These are phyloP conservation scores for Andinoacara biseriatus DNA, from an alignment of 2,113 vertebrate genomes.

Conservation along the genomic window DNA sequence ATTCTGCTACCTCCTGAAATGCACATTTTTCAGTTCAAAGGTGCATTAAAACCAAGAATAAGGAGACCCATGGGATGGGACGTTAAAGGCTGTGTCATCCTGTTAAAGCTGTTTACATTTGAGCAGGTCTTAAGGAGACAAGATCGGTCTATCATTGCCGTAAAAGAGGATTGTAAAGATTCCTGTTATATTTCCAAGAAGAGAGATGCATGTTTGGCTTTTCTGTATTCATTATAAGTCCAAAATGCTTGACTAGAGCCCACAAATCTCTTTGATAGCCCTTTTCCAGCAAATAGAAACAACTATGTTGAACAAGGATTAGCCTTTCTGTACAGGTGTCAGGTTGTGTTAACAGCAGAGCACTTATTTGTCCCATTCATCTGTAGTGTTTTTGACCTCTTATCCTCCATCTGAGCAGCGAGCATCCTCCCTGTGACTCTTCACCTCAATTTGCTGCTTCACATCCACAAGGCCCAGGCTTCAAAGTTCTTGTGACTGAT, in stretches of 20 bases:
- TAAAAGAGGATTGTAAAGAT: background rate
- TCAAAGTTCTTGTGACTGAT: constrained; percentile 64
- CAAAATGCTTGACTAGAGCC: constrained; percentile 4
- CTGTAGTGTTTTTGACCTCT: constrained; percentile 66
- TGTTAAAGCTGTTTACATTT: constrained; percentile 60
- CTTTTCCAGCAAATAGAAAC: constrained; percentile 34
- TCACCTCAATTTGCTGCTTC: constrained; percentile 73
- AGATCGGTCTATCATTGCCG: constrained; percentile 1
- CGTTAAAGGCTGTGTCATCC: constrained; percentile 57
- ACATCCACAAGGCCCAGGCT: constrained; percentile 48
- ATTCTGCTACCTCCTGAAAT: constrained; percentile 47
- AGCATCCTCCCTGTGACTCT: constrained; percentile 52
- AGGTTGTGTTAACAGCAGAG: constrained; percentile 63
- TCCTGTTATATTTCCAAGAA: constrained; percentile 1
- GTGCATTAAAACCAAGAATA: constrained; percentile 55
- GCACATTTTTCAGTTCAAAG: constrained; percentile 57
- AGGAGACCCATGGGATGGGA: constrained; percentile 40
- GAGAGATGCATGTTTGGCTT: constrained; percentile 14
- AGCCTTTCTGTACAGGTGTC: constrained; percentile 59
- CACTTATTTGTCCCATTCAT: constrained; percentile 67
- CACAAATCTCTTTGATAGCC: constrained; percentile 6
- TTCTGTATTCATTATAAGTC: constrained; percentile 27
- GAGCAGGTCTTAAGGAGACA: constrained; percentile 27
- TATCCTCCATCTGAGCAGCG: constrained; percentile 45
- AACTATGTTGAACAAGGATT: constrained; percentile 36